Evolutionary conservation across 2,888 invertebrate genomes (phyloP).

Genomic region (Tetheella fluctuosa): DNA sequence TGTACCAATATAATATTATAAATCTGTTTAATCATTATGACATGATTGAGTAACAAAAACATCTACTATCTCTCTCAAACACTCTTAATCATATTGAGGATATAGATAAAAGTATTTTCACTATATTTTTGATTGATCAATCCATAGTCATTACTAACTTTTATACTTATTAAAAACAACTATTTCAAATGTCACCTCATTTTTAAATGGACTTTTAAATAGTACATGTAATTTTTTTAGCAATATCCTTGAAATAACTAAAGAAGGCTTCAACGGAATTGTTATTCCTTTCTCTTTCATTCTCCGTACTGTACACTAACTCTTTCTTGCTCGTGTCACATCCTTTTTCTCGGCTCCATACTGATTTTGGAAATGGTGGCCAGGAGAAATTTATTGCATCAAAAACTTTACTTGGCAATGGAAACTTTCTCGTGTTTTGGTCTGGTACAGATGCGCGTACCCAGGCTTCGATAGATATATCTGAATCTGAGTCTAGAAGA

Average conservation of each 20-base stretch:
- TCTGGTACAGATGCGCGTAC: constrained; percentile 29
- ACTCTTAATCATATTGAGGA: neutral
- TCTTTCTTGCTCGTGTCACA: constrained; percentile 21
- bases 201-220: neutral
- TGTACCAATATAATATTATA: no score
- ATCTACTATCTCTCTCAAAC: neutral
- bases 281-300: constrained; percentile 17
- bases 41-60: neutral
- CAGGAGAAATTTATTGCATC: constrained; percentile 32
- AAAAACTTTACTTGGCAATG: constrained; percentile 26
- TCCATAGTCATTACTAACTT: no score
- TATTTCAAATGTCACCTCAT: neutral
- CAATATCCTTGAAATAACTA: constrained; percentile 22
- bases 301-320: neutral
- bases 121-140: neutral
- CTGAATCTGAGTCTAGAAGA: constrained; percentile 7
- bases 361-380: constrained; percentile 35
- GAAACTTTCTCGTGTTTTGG: constrained; percentile 22
- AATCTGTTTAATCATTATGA: no score
- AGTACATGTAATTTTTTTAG: constrained; percentile 15
- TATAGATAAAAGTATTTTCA: no score
- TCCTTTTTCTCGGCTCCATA: constrained; percentile 36
- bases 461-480: constrained; percentile 24
- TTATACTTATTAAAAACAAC: neutral
- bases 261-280: constrained; percentile 37